A percentile compares a stretch with the other conserved stretches of the same genome.
Evolutionary conservation across 2,888 invertebrate genomes (phyloP).

Genomic region (Drosophila falleni): DNA sequence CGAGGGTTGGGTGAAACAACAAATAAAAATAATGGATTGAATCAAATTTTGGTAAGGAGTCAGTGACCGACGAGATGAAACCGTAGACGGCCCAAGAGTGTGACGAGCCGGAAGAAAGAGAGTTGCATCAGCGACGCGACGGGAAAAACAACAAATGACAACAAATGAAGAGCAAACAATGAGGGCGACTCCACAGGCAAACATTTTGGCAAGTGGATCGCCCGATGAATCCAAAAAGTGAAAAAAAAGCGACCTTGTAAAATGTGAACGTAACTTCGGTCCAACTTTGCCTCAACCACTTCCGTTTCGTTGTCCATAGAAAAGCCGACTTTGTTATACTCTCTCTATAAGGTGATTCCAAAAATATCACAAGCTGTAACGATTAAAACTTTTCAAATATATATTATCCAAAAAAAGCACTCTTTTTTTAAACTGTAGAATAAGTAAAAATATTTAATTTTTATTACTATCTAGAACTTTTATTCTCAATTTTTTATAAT

Average conservation of each 20-base stretch:
- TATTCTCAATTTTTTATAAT: no score
- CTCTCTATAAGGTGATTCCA: background rate
- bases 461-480: no score
- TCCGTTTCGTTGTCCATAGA: constrained; percentile 33
- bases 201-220: constrained; percentile 50
- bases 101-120: constrained; percentile 13
- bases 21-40: constrained; percentile 73
- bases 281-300: constrained; percentile 43
- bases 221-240: constrained; percentile 21
- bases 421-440: no score
- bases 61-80: constrained; percentile 22
- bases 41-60: constrained; percentile 66
- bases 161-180: constrained; percentile 59
- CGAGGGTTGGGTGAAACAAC: constrained; percentile 32
- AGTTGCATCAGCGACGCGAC: constrained; percentile 43
- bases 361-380: no score
- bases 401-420: no score
- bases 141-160: constrained; percentile 65
- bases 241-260: constrained; percentile 50
- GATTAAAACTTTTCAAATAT: no score
- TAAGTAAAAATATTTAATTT: no score
- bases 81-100: constrained; percentile 17
- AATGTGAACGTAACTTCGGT: constrained; percentile 54
- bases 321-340: background rate
- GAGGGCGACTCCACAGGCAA: constrained; percentile 36